Conservation (phyloP, 2,113 vertebrate genomes). For the Sapayoa aenigma region DNA sequence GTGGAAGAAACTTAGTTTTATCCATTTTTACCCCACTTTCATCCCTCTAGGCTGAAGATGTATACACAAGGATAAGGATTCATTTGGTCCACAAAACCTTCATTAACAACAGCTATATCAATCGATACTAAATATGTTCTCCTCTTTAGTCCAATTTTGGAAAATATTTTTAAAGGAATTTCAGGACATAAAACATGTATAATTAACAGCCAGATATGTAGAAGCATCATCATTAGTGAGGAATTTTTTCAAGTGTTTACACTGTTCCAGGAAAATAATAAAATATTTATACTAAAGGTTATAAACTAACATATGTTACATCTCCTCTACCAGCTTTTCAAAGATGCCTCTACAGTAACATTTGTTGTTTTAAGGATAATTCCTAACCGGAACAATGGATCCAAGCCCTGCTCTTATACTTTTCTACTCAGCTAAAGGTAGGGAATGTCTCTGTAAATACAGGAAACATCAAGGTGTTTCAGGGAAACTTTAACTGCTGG, state of each 20-base stretch:
- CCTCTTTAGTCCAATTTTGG: neutral
- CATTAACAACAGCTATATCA: neutral
- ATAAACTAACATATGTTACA: neutral
- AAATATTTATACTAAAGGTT: neutral
- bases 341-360: neutral
- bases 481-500: neutral
- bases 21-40: neutral
- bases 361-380: neutral
- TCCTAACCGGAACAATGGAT: neutral
- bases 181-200: neutral
- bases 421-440: neutral
- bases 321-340: neutral
- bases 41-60: neutral
- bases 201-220: neutral
- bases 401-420: neutral
- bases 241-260: neutral
- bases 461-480: neutral
- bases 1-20: neutral
- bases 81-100: neutral
- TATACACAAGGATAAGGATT: neutral
- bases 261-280: neutral
- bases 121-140: neutral
- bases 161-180: neutral
- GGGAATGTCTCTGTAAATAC: neutral
- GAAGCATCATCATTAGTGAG: neutral